A percentile compares a stretch with the other conserved stretches of the same genome.
Evolutionary conservation across 2,888 invertebrate genomes (phyloP).

Genomic region (Labia minor): DNA sequence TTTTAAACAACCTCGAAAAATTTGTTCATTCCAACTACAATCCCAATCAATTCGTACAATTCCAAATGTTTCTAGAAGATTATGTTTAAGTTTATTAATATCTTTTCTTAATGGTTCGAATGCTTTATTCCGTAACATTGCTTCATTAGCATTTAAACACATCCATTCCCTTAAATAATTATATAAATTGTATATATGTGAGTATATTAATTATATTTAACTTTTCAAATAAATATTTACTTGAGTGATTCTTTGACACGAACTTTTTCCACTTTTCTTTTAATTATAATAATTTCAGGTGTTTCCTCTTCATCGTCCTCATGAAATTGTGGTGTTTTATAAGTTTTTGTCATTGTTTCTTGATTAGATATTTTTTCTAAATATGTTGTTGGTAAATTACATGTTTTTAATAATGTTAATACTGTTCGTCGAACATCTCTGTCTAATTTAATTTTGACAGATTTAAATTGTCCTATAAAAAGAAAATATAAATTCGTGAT

Average conservation of each 20-base stretch:
- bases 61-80: conserved; percentile 45
- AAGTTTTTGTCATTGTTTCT: conserved; percentile 34
- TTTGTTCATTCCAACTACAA: conserved; percentile 79
- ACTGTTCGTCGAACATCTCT: conserved; percentile 61
- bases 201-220: neutral
- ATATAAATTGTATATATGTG: no score
- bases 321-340: conserved; percentile 36
- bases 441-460: conserved; percentile 61
- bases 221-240: conserved; percentile 23
- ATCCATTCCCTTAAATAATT: conserved; percentile 53
- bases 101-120: conserved; percentile 61
- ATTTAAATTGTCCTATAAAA: conserved; percentile 53
- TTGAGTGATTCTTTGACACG: conserved; percentile 34
- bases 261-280: conserved; percentile 38
- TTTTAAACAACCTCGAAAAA: conserved; percentile 80
- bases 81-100: conserved; percentile 52
- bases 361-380: conserved; percentile 56
- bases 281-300: conserved; percentile 41
- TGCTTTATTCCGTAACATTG: conserved; percentile 53
- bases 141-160: conserved; percentile 53
- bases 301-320: conserved; percentile 43
- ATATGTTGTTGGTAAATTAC: conserved; percentile 77
- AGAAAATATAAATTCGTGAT: no score
- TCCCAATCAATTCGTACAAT: conserved; percentile 60
- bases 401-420: conserved; percentile 63